phyloP scores from a whole-genome alignment of 2,797 vertebrate genomes.

The Gymnoscopelus braueri region DNA sequence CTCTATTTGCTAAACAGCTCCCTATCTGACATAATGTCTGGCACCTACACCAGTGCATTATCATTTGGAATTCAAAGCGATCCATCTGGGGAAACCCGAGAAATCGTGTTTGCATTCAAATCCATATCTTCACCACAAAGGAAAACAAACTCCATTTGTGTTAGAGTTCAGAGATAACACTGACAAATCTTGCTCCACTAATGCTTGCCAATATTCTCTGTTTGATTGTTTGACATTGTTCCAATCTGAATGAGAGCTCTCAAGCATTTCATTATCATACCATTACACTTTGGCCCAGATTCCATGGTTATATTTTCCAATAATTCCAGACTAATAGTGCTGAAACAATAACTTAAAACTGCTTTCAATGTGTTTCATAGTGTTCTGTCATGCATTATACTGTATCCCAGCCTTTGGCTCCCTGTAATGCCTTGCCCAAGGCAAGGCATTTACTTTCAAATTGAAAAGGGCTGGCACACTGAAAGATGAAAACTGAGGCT shows the following conservation, averaged over 20 bases:
- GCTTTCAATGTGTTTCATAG: not conserved
- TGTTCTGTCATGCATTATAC: not conserved
- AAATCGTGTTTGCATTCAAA: constrained; percentile 19
- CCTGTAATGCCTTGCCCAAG: no score
- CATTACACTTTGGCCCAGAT: constrained; percentile 5
- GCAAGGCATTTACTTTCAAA: no score
- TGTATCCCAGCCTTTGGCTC: no score
- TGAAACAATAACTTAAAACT: constrained; percentile 10
- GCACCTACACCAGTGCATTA: constrained; percentile 26
- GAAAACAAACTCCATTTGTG: constrained; percentile 10
- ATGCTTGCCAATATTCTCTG: not conserved
- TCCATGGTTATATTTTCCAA: not conserved
- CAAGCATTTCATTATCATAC: not conserved
- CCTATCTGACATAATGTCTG: constrained; percentile 43
- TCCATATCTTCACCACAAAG: constrained; percentile 22
- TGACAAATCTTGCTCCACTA: not conserved
- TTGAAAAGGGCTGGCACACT: no score
- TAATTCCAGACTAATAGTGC: not conserved
- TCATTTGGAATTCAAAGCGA: constrained; percentile 44
- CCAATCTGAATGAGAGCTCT: not conserved
- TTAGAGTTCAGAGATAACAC: constrained; percentile 27
- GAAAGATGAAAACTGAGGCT: no score
- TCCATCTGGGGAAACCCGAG: constrained; percentile 14
- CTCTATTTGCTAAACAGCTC: constrained; percentile 39
- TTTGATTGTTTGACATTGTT: not conserved